Evolutionary conservation across 1,140 invertebrate genomes (phyloP).

Genomic region (Drosophila kanapiae): DNA sequence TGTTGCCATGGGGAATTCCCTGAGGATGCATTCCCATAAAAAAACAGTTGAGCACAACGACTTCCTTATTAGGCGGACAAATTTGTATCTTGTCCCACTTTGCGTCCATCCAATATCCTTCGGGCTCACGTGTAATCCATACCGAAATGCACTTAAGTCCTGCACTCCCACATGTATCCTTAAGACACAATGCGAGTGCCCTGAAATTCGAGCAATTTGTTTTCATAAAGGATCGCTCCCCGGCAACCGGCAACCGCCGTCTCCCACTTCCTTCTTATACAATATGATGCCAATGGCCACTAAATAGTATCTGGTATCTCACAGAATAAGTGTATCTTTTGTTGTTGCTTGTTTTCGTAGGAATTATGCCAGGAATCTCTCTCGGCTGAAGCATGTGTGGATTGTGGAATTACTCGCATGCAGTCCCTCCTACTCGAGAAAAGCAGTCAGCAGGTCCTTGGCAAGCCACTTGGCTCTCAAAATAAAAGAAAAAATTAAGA

Average conservation of each 20-base stretch:
- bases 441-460: conserved; percentile 66
- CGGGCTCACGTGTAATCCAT: conserved; percentile 55
- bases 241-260: conserved; percentile 21
- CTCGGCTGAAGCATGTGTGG: conserved; percentile 68
- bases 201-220: conserved; percentile 81
- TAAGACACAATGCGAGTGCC: conserved; percentile 42
- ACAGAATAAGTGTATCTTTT: conserved; percentile 43
- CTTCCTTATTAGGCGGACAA: conserved; percentile 51
- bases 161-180: conserved; percentile 41
- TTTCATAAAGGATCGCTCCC: conserved; percentile 65
- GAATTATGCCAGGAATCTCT: conserved; percentile 72
- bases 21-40: conserved; percentile 13
- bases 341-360: conserved; percentile 64
- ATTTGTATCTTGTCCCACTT: conserved; percentile 41
- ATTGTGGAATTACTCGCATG: conserved; percentile 44
- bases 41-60: conserved; percentile 34
- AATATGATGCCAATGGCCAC: conserved; percentile 61
- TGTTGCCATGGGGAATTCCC: conserved; percentile 31
- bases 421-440: conserved; percentile 44
- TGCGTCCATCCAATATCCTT: conserved; percentile 13
- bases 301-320: conserved; percentile 71
- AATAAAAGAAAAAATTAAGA: conserved; percentile 22
- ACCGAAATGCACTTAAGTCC: conserved; percentile 59
- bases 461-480: conserved; percentile 55
- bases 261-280: conserved; percentile 60